A percentile compares a stretch with the other conserved stretches of the same genome.
Evolutionary conservation across 1,140 invertebrate species (phyloP).

Genomic region (Sinella curviseta): DNA sequence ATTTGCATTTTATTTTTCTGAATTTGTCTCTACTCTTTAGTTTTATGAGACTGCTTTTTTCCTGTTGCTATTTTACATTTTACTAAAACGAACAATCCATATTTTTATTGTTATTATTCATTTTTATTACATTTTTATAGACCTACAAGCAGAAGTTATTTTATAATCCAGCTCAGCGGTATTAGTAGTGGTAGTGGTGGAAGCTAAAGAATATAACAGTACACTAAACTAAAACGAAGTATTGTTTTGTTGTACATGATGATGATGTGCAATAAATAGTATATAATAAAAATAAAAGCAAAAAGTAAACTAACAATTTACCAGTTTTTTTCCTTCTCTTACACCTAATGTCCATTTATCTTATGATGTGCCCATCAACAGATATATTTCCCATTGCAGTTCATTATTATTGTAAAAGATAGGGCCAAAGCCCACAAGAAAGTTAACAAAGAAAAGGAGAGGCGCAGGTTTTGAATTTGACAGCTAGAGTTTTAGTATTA

Average conservation of each 20-base stretch:
- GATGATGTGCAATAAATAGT: no score
- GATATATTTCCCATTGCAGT: not conserved
- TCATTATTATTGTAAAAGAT: not conserved
- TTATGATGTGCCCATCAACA: not conserved
- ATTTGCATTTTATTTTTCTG: not conserved
- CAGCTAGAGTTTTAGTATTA: no score
- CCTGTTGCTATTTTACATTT: not conserved
- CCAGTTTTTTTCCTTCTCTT: not conserved
- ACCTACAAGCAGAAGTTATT: no score
- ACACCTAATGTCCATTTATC: not conserved
- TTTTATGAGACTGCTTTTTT: not conserved
- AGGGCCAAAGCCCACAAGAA: not conserved
- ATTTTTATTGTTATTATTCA: no score
- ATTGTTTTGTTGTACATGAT: no score
- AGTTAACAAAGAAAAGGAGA: no score
- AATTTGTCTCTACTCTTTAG: not conserved
- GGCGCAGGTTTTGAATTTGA: no score
- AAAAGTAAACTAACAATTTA: no score
- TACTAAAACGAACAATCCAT: no score
- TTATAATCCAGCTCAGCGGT: not conserved
- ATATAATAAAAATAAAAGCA: no score
- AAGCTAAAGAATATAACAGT: not conserved
- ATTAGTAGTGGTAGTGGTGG: not conserved
- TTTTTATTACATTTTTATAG: no score
- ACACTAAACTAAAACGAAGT: no score